Evolutionary conservation across 1,140 invertebrate genomes (phyloP), one percentile per base, ranked within the genome.

Genomic region (Drosophila serrata): DNA sequence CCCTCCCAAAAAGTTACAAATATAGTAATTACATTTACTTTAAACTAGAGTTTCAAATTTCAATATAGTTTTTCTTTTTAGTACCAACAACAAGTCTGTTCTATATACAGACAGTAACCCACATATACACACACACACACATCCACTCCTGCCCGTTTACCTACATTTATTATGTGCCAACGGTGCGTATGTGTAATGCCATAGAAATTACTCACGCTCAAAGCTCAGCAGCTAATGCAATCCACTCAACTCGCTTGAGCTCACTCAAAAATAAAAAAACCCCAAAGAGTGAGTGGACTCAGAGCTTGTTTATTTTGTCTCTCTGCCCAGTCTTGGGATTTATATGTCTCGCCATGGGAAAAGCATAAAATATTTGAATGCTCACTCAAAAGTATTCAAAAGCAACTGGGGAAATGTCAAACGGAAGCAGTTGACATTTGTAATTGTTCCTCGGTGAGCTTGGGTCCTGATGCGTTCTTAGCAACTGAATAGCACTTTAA

Each of bases 131-230:
- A 57, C 58, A 51, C 6, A 60, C 11, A 80, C 33, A 57, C 58
- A 51, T 4, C 56, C 11, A 80, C 19, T 42, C 43, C 33, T 56
- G 56, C 37, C 84, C 84, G 74, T 67, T 88, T 77, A 88, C 84
- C 84, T 82, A 88, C 85, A 90, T 88, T 90, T 56, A 45, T 61
- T 77, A 88, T 65, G 72, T 79, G 82, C 75, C 79, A 86, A 79
- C 74, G 42, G 72, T 82, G 81, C 81, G 81, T 84, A 80, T 81
- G 81, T 85, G 77, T 87, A 80, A 68, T 86, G 65, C 49, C 73
- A 58, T 61, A 56, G 61, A 81, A 79, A 75, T 82, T 67, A 81
- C 82, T 85, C 69, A 75, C 73, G 73, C 81, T 81, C 67, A 86
- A 75, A 80, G 62, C 82, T 86, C 75, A 43, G 49, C 45, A 73